Evolutionary conservation across 2,888 invertebrate species (phyloP), one percentile per base, ranked within the genome.

Genomic region (Hirtodrosophila alboralis): DNA sequence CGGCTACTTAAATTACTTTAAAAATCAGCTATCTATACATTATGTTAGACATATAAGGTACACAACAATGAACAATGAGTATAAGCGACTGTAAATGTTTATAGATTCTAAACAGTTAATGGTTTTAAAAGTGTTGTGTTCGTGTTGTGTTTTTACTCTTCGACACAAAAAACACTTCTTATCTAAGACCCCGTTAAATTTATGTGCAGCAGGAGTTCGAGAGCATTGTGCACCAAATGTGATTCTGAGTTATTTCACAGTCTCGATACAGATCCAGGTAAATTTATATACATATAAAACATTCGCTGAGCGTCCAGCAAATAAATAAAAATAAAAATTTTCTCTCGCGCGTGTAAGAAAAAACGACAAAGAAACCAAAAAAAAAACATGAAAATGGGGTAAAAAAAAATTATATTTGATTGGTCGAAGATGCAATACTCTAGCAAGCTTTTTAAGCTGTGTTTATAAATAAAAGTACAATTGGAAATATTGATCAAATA

Each of bases 171-270:
- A 63, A 51, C 34, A 52, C 48, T 63, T 71, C 78, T 81, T 78
- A 78, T 78, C 77, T 78, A 81, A 81, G 68, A 75, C 65, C 65
- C 75, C 49, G 57, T 78, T 66, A 75, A 81, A 81, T 81, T 78
- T 80, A 77, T 76, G 63, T 68, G 72, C 72, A 60, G 53, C n/a
- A n/a, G n/a, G n/a, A n/a, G n/a, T n/a, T n/a, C n/a, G n/a, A n/a
- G n/a, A n/a, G n/a, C 75, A 70, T 54, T 52, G 72, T 71, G 72
- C 33, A 44, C 27, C 60, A 61, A 64, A 71, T 75, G 75, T 72
- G 79, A 58, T 52, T 51, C 56, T 45, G 49, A 68, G 59, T 56
- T 69, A 64, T 69, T 49, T 61, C 60, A 18, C 27, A 49, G 48
- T 41, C 58, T 51, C 68, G 81, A 77, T 81, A 81, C 75, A 72